phyloP scores from a whole-genome alignment of 1,140 invertebrate genomes.

The Temnothorax curvispinosus region DNA sequence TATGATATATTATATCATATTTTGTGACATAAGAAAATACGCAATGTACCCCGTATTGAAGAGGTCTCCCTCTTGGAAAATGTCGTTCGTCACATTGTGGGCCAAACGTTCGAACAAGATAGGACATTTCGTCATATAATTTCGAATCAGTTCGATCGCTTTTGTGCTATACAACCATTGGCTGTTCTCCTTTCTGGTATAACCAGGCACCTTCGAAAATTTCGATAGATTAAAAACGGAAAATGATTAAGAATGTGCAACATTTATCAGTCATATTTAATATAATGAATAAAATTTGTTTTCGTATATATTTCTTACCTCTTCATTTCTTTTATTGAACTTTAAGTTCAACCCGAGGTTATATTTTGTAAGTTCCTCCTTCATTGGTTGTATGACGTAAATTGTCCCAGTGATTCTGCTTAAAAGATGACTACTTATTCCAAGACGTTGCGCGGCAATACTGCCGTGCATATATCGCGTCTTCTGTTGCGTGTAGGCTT shows the following conservation, averaged over 20 bases:
- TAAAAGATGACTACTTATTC: slow-evolving; percentile 90
- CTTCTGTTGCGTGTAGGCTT: slow-evolving; percentile 60
- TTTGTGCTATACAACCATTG: slow-evolving; percentile 94
- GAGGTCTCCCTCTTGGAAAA: slow-evolving; percentile 89
- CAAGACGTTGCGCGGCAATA: slow-evolving; percentile 85
- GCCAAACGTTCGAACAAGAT: slow-evolving; percentile 90
- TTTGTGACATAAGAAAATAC: not conserved
- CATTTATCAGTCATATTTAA: slow-evolving; percentile 48
- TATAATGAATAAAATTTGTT: not conserved
- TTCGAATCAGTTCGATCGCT: slow-evolving; percentile 89
- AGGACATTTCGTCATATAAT: slow-evolving; percentile 91
- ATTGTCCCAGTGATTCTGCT: slow-evolving; percentile 94
- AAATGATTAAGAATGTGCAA: slow-evolving; percentile 24
- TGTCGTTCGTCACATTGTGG: slow-evolving; percentile 84
- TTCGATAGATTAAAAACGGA: slow-evolving; percentile 57
- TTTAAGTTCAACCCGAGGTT: slow-evolving; percentile 98
- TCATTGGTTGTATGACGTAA: slow-evolving; percentile 86
- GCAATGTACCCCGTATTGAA: slow-evolving; percentile 87
- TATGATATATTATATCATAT: not conserved
- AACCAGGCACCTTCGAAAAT: slow-evolving; percentile 90
- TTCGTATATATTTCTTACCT: slow-evolving; percentile 84
- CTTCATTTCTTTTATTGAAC: slow-evolving; percentile 92
- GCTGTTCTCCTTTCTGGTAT: slow-evolving; percentile 90
- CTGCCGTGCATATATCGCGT: slow-evolving; percentile 78
- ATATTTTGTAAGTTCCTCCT: slow-evolving; percentile 84